Percentiles rank a stretch among this genome's conserved stretches.
Evolutionary conservation across 2,888 invertebrate genomes (phyloP).

Genomic region (Thecophora atra): DNA sequence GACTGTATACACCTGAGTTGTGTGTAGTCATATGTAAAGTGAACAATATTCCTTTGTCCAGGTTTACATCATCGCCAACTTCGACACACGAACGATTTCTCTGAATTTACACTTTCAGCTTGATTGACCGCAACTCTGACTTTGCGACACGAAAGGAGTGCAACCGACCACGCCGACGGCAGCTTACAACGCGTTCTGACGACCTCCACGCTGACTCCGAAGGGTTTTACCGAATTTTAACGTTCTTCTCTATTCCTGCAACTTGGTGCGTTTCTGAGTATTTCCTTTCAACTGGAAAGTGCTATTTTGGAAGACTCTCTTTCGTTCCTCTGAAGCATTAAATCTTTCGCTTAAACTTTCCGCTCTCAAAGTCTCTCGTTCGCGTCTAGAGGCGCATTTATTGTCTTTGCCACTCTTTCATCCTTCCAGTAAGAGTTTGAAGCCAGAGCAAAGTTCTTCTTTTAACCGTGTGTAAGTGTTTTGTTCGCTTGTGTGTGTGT

Average conservation of each 20-base stretch:
- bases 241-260: neutral
- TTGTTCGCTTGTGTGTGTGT: neutral
- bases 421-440: too few species aligned
- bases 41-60: too few species aligned
- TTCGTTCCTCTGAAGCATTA: neutral
- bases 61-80: too few species aligned
- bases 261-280: neutral
- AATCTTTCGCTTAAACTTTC: neutral
- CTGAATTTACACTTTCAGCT: neutral
- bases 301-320: constrained; percentile 29
- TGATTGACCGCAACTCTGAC: constrained; percentile 11
- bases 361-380: too few species aligned
- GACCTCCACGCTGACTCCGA: neutral
- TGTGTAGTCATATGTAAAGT: too few species aligned
- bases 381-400: too few species aligned
- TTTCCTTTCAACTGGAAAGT: constrained; percentile 7
- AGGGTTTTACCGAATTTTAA: constrained; percentile 2
- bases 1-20: too few species aligned
- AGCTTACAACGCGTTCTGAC: constrained; percentile 14
- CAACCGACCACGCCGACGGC: neutral
- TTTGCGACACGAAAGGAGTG: neutral
- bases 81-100: too few species aligned
- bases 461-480: neutral
- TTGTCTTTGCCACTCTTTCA: too few species aligned
- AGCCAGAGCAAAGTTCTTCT: neutral